phyloP scores from a whole-genome alignment of 2,113 vertebrate species.

The Nipponia nippon region DNA sequence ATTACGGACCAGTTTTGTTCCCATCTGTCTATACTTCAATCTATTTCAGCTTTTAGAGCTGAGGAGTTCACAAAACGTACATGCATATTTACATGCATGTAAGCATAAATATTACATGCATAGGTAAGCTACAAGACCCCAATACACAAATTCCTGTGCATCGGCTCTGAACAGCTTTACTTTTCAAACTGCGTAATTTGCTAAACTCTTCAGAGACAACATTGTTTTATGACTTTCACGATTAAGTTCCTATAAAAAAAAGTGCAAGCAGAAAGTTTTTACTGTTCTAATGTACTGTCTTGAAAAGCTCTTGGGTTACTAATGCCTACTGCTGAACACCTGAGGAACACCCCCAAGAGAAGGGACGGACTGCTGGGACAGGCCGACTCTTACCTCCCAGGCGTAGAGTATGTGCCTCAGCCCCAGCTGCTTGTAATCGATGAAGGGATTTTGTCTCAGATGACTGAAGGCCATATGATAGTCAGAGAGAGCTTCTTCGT shows the following conservation, averaged over 20 bases:
- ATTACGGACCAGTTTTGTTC: neutral
- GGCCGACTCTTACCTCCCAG: constrained; percentile 83
- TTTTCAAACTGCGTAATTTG: neutral
- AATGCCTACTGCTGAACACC: neutral
- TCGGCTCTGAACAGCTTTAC: neutral
- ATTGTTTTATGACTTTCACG: neutral
- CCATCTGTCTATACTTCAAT: neutral
- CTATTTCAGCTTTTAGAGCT: neutral
- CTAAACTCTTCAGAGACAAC: neutral
- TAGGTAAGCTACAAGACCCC: neutral
- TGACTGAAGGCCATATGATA: constrained; percentile 80
- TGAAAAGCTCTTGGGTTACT: neutral
- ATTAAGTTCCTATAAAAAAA: neutral
- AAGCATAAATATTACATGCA: neutral
- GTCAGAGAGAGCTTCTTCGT: constrained; percentile 82
- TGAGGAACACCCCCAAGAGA: neutral
- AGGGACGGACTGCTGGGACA: neutral
- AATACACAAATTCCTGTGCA: neutral
- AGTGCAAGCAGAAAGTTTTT: neutral
- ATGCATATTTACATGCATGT: neutral
- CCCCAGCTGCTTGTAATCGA: constrained; percentile 91
- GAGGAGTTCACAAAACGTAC: neutral
- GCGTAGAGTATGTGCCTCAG: constrained; percentile 81
- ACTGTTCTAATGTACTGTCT: neutral
- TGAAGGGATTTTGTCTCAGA: constrained; percentile 79